phyloP scores from a whole-genome alignment of 2,113 vertebrate species.

The Rhinolophus sinicus region DNA sequence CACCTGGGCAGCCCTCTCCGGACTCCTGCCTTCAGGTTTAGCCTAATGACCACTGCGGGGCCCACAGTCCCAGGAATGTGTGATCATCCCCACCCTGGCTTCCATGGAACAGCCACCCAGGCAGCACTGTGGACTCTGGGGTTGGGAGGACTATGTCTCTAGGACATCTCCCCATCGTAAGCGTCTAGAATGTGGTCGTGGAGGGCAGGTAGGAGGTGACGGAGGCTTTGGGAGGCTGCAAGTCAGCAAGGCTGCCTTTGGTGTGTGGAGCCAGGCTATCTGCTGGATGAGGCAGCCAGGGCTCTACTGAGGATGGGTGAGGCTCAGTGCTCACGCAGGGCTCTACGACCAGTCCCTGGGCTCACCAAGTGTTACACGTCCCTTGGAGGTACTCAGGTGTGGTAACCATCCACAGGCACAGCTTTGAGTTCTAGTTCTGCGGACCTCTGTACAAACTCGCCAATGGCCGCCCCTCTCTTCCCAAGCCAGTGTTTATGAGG shows the following conservation, averaged over 20 bases:
- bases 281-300: background rate
- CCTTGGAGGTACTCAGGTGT: background rate
- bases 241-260: background rate
- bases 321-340: too few species aligned
- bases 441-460: background rate
- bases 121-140: background rate
- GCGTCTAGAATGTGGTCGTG: background rate
- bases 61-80: background rate
- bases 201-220: background rate
- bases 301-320: background rate
- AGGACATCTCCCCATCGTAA: background rate
- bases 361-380: accelerated
- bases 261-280: background rate
- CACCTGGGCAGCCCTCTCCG: background rate
- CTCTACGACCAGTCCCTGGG: background rate
- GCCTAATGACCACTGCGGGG: background rate
- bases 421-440: background rate
- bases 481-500: background rate
- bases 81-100: background rate
- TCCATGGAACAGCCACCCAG: background rate
- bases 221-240: background rate
- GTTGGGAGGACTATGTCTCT: background rate
- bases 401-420: background rate
- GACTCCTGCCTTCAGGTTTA: background rate
- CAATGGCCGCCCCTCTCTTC: background rate